phyloP scores from a whole-genome alignment of 2,797 vertebrate genomes.

The Molossus molossus region DNA sequence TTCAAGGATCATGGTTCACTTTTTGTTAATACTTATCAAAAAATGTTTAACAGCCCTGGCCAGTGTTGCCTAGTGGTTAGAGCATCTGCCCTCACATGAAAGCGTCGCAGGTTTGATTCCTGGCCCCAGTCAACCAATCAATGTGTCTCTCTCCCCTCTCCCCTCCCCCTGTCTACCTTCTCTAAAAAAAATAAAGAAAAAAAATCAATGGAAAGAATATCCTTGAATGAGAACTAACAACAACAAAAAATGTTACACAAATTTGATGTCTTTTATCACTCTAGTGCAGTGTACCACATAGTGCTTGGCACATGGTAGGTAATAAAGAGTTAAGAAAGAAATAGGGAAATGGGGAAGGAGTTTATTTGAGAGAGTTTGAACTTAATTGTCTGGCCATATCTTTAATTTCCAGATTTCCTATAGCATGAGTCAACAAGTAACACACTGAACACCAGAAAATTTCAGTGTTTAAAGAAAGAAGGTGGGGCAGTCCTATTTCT shows the following conservation, averaged over 20 bases:
- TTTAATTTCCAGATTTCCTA: constrained; percentile 59
- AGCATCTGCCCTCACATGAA: background rate
- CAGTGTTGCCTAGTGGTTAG: background rate
- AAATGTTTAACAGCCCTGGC: background rate
- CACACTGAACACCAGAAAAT: background rate
- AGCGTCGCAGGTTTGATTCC: background rate
- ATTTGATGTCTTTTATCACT: constrained; percentile 6
- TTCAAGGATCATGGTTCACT: background rate
- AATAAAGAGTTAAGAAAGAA: constrained; percentile 29
- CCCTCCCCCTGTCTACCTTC: background rate
- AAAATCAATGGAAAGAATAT: background rate
- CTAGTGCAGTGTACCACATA: background rate
- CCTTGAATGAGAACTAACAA: background rate
- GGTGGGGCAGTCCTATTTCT: background rate
- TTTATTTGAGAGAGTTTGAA: background rate
- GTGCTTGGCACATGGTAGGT: background rate
- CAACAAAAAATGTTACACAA: background rate
- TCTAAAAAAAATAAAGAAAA: background rate
- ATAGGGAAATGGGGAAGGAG: background rate
- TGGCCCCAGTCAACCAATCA: background rate
- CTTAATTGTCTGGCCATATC: constrained; percentile 44
- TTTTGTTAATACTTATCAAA: constrained; percentile 51
- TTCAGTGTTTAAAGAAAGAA: constrained; percentile 30
- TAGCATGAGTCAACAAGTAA: constrained; percentile 58
- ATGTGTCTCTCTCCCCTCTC: too few species aligned